Percentiles rank a stretch among this genome's conserved stretches.
phyloP scores from a whole-genome alignment of 2,888 invertebrate genomes.

The Nemurella pictetii region DNA sequence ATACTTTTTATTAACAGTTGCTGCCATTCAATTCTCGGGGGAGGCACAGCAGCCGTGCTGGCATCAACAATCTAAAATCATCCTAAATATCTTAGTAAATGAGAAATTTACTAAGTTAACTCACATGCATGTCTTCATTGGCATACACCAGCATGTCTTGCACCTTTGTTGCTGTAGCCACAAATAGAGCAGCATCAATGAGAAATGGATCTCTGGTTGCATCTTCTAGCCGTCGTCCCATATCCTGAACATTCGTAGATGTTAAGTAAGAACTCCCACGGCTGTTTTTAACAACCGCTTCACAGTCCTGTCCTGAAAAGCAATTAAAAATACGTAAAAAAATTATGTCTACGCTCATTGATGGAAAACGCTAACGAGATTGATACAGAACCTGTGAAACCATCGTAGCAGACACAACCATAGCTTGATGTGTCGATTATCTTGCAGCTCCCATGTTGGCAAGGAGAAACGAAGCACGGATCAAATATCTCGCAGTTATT shows the following conservation, averaged over 20 bases:
- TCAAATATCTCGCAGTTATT: background rate
- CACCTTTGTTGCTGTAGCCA: background rate
- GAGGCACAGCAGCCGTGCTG: too few species aligned
- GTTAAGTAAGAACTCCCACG: constrained; percentile 53
- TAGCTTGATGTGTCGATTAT: constrained; percentile 32
- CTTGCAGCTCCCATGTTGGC: background rate
- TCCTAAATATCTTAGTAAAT: too few species aligned
- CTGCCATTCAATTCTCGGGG: too few species aligned
- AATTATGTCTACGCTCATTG: constrained; percentile 25
- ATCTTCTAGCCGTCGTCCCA: constrained; percentile 2
- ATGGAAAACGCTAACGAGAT: too few species aligned
- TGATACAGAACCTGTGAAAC: constrained; percentile 33
- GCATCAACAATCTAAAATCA: too few species aligned
- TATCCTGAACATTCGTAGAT: constrained; percentile 50
- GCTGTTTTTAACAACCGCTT: constrained; percentile 57
- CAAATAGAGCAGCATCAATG: constrained; percentile 12
- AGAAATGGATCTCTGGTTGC: constrained; percentile 16
- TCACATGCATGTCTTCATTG: constrained; percentile 6
- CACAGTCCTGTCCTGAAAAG: constrained; percentile 54
- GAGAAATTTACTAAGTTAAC: background rate
- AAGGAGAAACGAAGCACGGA: background rate
- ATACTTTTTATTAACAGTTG: too few species aligned
- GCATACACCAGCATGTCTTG: constrained; percentile 15
- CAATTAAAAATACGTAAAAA: constrained; percentile 33
- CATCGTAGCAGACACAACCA: constrained; percentile 28